These are phyloP conservation scores for Thrips palmi DNA, from an alignment of 1,140 invertebrate genomes.

Conservation along the genomic window DNA sequence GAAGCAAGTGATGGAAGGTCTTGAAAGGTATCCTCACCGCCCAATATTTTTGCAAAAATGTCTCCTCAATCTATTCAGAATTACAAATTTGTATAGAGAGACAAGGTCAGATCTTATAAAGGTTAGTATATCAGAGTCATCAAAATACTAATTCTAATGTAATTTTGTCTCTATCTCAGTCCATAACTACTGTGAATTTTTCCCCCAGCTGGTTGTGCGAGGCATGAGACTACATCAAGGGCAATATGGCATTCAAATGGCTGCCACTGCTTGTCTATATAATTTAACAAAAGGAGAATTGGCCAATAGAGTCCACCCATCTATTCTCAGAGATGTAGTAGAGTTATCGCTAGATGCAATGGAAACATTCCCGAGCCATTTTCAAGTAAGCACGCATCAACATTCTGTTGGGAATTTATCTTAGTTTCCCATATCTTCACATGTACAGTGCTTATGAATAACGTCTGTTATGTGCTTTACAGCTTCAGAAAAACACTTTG, in stretches of 20 bases:
- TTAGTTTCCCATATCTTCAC: background rate
- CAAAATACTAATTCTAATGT: conserved; percentile 1
- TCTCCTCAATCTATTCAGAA: conserved; percentile 48
- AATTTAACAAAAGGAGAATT: conserved; percentile 55
- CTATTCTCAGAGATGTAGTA: conserved; percentile 43
- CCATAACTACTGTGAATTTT: conserved; percentile 5
- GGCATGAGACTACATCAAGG: conserved; percentile 46
- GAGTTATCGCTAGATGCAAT: conserved; percentile 49
- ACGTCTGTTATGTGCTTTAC: too few species aligned
- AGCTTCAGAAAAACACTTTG: conserved; percentile 61
- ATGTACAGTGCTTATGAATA: background rate
- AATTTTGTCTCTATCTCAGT: background rate
- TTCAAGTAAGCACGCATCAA: conserved; percentile 24
- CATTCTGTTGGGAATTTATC: too few species aligned
- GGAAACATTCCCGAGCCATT: conserved; percentile 49
- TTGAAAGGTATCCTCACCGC: conserved; percentile 39
- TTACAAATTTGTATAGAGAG: conserved; percentile 37
- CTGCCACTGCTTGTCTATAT: conserved; percentile 63
- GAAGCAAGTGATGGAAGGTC: conserved; percentile 39
- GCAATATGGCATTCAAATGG: conserved; percentile 54
- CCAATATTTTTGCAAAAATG: conserved; percentile 50
- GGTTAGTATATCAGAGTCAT: conserved; percentile 14
- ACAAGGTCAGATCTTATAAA: conserved; percentile 44
- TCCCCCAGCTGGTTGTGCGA: conserved; percentile 42
- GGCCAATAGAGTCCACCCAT: conserved; percentile 44